Conservation (phyloP, 2,888 invertebrate species). For the Polyommatus iphigenia region DNA sequence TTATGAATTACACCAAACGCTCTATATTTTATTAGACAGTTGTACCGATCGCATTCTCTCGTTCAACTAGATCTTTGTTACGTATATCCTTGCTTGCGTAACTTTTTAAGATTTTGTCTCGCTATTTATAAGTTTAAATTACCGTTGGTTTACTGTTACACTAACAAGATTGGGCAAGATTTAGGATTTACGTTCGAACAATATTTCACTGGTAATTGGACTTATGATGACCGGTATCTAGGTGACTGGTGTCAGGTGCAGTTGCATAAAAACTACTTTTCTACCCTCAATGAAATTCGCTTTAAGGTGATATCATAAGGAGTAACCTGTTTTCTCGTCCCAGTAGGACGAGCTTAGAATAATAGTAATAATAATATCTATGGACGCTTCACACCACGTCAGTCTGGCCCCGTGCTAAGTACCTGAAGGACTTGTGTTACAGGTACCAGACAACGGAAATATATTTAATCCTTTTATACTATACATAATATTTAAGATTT, state of each 20-base stretch:
- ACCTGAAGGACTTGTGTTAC: too few relatives aligned
- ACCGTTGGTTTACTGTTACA: neutral
- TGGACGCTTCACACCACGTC: too few relatives aligned
- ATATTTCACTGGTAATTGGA: neutral
- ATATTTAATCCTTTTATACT: too few relatives aligned
- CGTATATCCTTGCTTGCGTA: constrained; percentile 46
- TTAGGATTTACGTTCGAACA: neutral
- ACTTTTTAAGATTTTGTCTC: constrained; percentile 34
- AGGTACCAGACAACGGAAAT: too few relatives aligned
- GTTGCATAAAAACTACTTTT: neutral
- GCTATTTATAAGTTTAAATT: constrained; percentile 5
- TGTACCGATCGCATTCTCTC: constrained; percentile 39
- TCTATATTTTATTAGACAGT: constrained; percentile 38
- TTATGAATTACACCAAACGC: constrained; percentile 31
- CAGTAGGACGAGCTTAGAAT: too few relatives aligned
- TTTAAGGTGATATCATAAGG: too few relatives aligned
- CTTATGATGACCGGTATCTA: neutral
- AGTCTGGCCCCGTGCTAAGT: too few relatives aligned
- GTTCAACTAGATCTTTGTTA: constrained; percentile 48
- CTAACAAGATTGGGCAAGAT: neutral
- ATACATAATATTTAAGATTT: too few relatives aligned
- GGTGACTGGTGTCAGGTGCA: neutral
- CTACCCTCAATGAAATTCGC: neutral
- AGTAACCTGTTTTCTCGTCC: too few relatives aligned
- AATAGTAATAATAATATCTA: too few relatives aligned